phyloP scores from a whole-genome alignment of 2,797 vertebrate genomes.

The Zalophus californianus region DNA sequence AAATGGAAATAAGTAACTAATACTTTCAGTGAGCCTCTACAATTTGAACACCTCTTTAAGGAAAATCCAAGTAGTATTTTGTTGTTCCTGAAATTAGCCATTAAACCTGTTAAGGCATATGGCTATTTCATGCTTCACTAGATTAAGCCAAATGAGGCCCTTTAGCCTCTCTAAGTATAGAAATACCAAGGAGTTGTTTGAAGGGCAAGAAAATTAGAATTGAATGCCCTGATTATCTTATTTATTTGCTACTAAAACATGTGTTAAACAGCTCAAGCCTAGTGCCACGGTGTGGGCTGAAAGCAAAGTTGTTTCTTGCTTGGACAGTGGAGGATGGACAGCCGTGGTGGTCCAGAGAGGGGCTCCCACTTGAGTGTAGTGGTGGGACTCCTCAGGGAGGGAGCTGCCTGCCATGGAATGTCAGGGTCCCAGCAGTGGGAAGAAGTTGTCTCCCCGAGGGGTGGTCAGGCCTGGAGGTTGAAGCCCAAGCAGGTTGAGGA shows the following conservation, averaged over 20 bases:
- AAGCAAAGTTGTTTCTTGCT: not conserved
- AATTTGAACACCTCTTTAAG: not conserved
- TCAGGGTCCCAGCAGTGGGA: not conserved
- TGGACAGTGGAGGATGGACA: accelerated
- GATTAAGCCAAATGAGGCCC: not conserved
- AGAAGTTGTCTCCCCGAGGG: not conserved
- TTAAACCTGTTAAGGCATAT: not conserved
- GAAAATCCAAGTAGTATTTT: not conserved
- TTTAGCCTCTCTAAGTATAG: not conserved
- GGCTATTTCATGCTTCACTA: slow-evolving; percentile 22
- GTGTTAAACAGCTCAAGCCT: not conserved
- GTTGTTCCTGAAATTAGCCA: not conserved
- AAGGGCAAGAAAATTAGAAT: not conserved
- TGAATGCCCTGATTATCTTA: not conserved
- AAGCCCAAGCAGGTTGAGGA: not conserved
- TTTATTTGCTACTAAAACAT: not conserved
- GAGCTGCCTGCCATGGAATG: not conserved
- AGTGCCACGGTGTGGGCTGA: no score
- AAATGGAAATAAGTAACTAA: not conserved
- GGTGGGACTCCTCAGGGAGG: not conserved
- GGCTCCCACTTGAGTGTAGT: no score
- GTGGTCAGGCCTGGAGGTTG: not conserved
- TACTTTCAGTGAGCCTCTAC: not conserved
- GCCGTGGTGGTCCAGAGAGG: not conserved
- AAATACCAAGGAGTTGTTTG: not conserved